Evolutionary conservation across 2,888 invertebrate species (phyloP).

Genomic region (Synanthedon andrenaeformis): DNA sequence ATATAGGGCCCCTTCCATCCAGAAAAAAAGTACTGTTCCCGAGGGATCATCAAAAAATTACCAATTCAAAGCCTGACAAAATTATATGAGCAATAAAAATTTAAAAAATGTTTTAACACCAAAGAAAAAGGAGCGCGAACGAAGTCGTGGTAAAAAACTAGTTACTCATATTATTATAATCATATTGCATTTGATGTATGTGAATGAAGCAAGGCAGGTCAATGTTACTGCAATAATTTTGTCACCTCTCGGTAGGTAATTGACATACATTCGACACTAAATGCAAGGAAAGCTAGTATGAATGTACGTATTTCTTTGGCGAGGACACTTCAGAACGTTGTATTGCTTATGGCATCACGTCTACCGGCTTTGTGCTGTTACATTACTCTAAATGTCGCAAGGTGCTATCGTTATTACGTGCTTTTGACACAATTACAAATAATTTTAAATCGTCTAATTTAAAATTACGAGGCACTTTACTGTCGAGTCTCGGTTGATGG

Average conservation of each 20-base stretch:
- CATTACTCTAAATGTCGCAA: not conserved
- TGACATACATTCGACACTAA: not conserved
- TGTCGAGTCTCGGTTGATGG: slow-evolving; percentile 7
- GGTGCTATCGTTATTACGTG: not conserved
- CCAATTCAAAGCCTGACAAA: too few relatives aligned
- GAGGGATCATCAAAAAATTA: too few relatives aligned
- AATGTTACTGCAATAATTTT: not conserved
- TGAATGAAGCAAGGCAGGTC: not conserved
- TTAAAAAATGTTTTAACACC: too few relatives aligned
- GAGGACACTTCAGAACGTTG: not conserved
- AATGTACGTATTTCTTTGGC: not conserved
- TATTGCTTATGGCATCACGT: not conserved
- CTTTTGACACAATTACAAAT: slow-evolving; percentile 9
- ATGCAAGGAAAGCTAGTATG: not conserved
- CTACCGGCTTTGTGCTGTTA: not conserved
- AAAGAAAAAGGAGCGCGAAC: too few relatives aligned
- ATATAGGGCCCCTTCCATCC: too few relatives aligned
- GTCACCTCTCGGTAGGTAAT: not conserved
- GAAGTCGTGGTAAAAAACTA: too few relatives aligned
- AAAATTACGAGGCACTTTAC: slow-evolving; percentile 17
- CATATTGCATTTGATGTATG: too few relatives aligned
- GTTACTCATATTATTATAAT: too few relatives aligned
- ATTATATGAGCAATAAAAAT: too few relatives aligned
- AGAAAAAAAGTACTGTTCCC: too few relatives aligned
- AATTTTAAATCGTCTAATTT: slow-evolving; percentile 13